A percentile compares a stretch with the other conserved stretches of the same genome.
Conservation (phyloP, 1,140 invertebrate species). For the Drosophila navojoa region DNA sequence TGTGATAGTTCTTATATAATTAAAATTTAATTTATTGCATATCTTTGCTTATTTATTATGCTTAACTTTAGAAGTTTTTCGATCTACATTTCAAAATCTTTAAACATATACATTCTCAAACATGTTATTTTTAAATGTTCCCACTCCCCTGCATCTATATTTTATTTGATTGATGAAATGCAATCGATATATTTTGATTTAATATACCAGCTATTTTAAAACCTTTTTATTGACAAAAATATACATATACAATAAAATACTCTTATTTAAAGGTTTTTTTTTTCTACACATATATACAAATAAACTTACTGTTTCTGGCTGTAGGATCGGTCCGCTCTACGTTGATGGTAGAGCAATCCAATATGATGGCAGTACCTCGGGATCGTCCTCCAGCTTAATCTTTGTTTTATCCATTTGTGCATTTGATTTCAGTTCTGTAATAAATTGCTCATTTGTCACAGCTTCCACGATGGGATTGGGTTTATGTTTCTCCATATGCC, state of each 20-base stretch:
- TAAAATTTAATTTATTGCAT: not conserved
- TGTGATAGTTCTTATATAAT: constrained; percentile 11
- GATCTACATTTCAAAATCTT: not conserved
- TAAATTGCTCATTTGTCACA: not conserved
- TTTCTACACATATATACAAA: constrained; percentile 1
- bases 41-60: not conserved
- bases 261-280: not conserved
- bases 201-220: not conserved
- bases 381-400: not conserved
- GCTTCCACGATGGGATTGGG: not conserved
- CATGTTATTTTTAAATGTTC: not conserved
- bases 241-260: not conserved
- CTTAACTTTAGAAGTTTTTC: too few relatives aligned
- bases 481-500: constrained; percentile 29
- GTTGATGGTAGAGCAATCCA: constrained; percentile 8
- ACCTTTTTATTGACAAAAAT: not conserved
- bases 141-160: not conserved
- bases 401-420: not conserved
- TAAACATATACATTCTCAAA: not conserved
- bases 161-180: not conserved
- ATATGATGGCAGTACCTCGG: constrained; percentile 3
- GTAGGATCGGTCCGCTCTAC: not conserved
- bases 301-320: not conserved
- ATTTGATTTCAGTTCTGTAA: constrained; percentile 1
- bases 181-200: not conserved